Percentiles rank a stretch among this genome's conserved stretches.
Evolutionary conservation across 2,888 invertebrate genomes (phyloP).

Genomic region (Lycaena phlaeas): DNA sequence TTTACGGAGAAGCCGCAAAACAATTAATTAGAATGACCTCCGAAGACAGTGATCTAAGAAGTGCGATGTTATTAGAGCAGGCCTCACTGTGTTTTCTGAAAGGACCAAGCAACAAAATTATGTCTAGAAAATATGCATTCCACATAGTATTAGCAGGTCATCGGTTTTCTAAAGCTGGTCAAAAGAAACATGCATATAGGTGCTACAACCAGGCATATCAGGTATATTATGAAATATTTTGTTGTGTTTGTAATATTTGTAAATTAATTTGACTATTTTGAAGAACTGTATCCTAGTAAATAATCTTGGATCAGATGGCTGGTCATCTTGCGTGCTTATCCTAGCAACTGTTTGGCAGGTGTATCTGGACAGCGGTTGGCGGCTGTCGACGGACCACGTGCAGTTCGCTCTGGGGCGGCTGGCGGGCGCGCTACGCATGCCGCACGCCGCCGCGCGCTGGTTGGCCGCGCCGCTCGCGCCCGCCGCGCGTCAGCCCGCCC

Average conservation of each 20-base stretch:
- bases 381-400: constrained; percentile 95
- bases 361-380: constrained; percentile 87
- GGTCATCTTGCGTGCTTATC: too few species aligned
- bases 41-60: constrained; percentile 96
- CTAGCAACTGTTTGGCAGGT: too few species aligned
- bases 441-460: constrained; percentile 66
- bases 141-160: constrained; percentile 98
- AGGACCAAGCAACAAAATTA: constrained; percentile 73
- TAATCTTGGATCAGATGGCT: too few species aligned
- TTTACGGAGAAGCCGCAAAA: constrained; percentile 94
- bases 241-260: background rate
- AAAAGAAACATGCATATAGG: constrained; percentile 91
- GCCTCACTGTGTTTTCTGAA: constrained; percentile 92
- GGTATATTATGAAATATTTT: constrained; percentile 48
- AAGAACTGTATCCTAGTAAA: too few species aligned
- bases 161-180: constrained; percentile 93
- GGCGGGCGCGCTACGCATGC: constrained; percentile 86
- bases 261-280: background rate
- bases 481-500: constrained; percentile 75
- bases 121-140: constrained; percentile 95
- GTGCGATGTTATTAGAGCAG: constrained; percentile 94
- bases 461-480: constrained; percentile 84
- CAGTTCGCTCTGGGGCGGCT: constrained; percentile 94
- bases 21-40: constrained; percentile 96
- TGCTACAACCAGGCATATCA: constrained; percentile 95